Percentiles rank a stretch among this genome's conserved stretches.
Evolutionary conservation across 2,113 vertebrate species (phyloP).

Genomic region (Sinosuthora webbiana): DNA sequence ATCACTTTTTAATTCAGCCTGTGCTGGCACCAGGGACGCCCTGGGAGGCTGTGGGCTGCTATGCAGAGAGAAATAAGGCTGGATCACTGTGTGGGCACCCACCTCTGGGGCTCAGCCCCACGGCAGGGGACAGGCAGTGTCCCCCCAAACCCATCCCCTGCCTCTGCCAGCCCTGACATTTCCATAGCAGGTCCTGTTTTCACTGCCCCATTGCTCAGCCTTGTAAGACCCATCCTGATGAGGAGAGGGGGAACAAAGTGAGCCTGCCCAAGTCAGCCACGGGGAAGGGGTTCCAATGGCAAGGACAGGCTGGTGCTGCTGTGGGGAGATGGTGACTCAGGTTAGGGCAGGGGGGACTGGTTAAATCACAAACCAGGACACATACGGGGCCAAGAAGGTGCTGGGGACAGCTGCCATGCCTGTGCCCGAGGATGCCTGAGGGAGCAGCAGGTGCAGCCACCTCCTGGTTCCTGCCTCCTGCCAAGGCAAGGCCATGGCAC

Average conservation of each 20-base stretch:
- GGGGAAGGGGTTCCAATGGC: not conserved
- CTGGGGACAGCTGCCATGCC: not conserved
- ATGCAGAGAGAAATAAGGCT: not conserved
- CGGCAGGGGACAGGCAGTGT: accelerated
- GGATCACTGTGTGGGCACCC: not conserved
- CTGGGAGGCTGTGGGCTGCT: not conserved
- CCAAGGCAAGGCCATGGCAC: not conserved
- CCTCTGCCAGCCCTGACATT: not conserved
- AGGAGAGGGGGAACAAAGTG: not conserved
- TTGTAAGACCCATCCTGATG: accelerated
- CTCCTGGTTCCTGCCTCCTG: not conserved
- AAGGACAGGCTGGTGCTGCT: not conserved
- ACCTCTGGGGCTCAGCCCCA: not conserved
- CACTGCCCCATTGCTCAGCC: not conserved
- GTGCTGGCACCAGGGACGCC: not conserved
- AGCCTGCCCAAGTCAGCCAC: not conserved
- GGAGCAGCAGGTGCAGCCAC: not conserved
- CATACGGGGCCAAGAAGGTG: accelerated
- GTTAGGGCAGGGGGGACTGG: not conserved
- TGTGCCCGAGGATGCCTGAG: not conserved
- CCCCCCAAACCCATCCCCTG: accelerated
- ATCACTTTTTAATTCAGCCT: conserved; percentile 54
- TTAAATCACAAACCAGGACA: not conserved
- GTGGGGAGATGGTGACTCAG: not conserved
- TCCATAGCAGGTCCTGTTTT: not conserved